Evolutionary conservation across 2,113 vertebrate species (phyloP).

Genomic region (Cygnus buccinator): DNA sequence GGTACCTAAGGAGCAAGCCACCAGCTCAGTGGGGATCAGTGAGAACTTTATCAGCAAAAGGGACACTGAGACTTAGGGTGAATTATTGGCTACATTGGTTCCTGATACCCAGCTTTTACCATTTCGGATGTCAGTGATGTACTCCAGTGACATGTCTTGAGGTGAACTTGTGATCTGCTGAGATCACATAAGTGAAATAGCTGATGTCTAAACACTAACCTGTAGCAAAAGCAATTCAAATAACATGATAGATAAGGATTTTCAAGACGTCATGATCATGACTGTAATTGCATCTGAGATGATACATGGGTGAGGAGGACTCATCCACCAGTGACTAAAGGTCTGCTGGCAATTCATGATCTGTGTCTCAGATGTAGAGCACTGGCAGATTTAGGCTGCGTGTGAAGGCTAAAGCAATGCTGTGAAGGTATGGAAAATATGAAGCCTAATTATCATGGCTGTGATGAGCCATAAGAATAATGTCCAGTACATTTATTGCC

Average conservation of each 20-base stretch:
- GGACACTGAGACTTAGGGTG: not conserved
- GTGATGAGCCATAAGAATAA: not conserved
- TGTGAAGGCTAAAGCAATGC: not conserved
- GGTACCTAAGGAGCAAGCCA: not conserved
- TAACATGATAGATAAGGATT: not conserved
- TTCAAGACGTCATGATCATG: not conserved
- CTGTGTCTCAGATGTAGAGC: not conserved
- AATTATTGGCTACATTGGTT: rapidly evolving
- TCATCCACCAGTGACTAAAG: not conserved
- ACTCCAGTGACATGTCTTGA: rapidly evolving
- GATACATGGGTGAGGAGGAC: not conserved
- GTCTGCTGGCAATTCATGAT: not conserved
- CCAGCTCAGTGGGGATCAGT: not conserved
- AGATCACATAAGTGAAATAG: not conserved
- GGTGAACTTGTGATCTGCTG: not conserved
- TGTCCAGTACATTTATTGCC: not conserved
- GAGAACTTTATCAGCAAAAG: not conserved
- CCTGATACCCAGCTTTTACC: not conserved
- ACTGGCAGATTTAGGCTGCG: rapidly evolving
- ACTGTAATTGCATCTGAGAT: not conserved
- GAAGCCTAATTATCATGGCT: not conserved
- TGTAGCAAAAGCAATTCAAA: not conserved
- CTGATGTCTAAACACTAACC: not conserved
- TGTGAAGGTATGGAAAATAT: not conserved
- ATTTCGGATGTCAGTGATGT: not conserved